Evolutionary conservation across 2,113 vertebrate species (phyloP).

Genomic region (Diphyllodes magnificus): DNA sequence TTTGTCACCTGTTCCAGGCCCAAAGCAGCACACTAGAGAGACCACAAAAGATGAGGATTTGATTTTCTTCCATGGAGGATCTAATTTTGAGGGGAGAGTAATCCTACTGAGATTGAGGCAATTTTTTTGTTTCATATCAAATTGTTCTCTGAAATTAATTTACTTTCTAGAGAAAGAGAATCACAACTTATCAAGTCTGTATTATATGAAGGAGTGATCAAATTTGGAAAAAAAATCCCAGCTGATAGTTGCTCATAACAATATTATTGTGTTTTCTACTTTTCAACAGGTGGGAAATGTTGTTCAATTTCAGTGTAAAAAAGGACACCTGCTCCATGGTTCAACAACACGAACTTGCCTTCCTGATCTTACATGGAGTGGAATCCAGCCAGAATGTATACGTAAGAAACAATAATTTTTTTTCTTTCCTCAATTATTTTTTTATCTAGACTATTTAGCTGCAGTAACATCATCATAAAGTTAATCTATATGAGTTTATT

Average conservation of each 20-base stretch:
- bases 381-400: slow-evolving; percentile 90
- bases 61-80: background rate
- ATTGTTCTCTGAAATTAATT: background rate
- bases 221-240: background rate
- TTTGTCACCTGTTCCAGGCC: background rate
- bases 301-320: slow-evolving; percentile 92
- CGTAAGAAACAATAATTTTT: slow-evolving; percentile 68
- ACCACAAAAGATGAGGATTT: background rate
- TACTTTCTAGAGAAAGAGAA: background rate
- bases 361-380: slow-evolving; percentile 94
- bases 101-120: background rate
- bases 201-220: background rate
- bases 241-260: background rate
- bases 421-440: background rate
- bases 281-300: slow-evolving; percentile 85
- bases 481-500: background rate
- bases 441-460: background rate
- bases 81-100: background rate
- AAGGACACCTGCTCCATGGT: slow-evolving; percentile 93
- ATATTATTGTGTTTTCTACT: background rate
- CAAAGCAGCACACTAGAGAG: background rate
- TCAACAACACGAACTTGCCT: slow-evolving; percentile 93
- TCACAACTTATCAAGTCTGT: background rate
- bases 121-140: background rate
- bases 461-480: background rate